These are phyloP conservation scores for Ageneiosus marmoratus DNA, from an alignment of 2,113 vertebrate species.

Conservation along the genomic window DNA sequence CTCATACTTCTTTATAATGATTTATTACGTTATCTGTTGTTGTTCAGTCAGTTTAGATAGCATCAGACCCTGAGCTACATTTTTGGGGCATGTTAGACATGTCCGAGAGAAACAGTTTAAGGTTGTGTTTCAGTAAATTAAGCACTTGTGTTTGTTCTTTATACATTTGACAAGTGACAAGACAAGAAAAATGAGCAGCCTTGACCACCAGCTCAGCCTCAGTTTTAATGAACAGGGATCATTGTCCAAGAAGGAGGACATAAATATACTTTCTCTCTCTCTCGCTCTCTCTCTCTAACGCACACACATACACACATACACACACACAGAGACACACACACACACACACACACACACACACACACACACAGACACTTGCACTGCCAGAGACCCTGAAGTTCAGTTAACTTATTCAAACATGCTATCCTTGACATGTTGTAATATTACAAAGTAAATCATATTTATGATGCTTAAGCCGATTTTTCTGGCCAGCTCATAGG, in stretches of 20 bases:
- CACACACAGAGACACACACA: constrained; percentile 1
- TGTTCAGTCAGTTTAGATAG: constrained; percentile 58
- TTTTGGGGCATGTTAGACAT: neutral
- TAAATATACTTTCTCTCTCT: constrained; percentile 35
- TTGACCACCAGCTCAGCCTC: constrained; percentile 60
- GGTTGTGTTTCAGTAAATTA: constrained; percentile 24
- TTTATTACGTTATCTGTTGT: constrained; percentile 67
- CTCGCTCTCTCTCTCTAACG: neutral
- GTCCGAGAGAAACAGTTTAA: neutral
- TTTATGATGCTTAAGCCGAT: constrained; percentile 64
- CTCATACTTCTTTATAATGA: constrained; percentile 55
- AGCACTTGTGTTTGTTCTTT: constrained; percentile 1
- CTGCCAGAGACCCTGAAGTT: constrained; percentile 38
- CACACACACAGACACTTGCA: neutral
- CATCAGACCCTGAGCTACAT: neutral
- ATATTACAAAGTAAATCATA: constrained; percentile 53
- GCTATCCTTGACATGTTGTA: constrained; percentile 69
- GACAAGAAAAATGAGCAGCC: constrained; percentile 64
- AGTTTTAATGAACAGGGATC: constrained; percentile 63
- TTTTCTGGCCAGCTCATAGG: constrained; percentile 59
- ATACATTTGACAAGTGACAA: constrained; percentile 41
- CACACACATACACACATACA: too few relatives aligned
- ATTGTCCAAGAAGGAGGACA: constrained; percentile 55
- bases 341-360: neutral
- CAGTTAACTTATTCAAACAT: constrained; percentile 65